Evolutionary conservation across 2,888 invertebrate species (phyloP).

Genomic region (Branchellion lobata): DNA sequence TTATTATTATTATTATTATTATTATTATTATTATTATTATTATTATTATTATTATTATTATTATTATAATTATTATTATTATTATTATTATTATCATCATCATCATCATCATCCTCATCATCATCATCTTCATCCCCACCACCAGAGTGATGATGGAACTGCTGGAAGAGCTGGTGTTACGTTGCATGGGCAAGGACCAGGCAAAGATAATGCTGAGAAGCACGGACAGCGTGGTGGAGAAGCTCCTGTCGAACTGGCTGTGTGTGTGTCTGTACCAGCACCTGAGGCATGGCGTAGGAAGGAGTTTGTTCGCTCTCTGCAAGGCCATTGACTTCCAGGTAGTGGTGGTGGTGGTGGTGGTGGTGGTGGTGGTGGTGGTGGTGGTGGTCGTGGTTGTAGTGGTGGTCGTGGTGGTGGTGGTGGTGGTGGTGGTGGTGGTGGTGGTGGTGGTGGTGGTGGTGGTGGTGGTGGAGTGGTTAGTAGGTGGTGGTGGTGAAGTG

Average conservation of each 20-base stretch:
- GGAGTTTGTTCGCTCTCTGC: constrained; percentile 93
- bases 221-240: constrained; percentile 97
- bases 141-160: constrained; percentile 67
- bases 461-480: too few relatives aligned
- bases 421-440: too few relatives aligned
- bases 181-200: constrained; percentile 84
- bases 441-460: too few relatives aligned
- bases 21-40: background rate
- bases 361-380: too few relatives aligned
- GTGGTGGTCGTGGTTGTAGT: too few relatives aligned
- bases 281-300: constrained; percentile 84
- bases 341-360: too few relatives aligned
- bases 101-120: constrained; percentile 62
- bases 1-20: background rate
- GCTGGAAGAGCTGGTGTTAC: constrained; percentile 84
- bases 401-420: too few relatives aligned
- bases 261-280: constrained; percentile 96
- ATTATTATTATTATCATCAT: constrained; percentile 50
- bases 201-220: constrained; percentile 83
- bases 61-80: background rate
- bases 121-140: constrained; percentile 64
- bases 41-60: background rate
- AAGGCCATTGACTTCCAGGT: constrained; percentile 99
- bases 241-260: constrained; percentile 99
- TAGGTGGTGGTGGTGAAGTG: too few relatives aligned